Percentiles rank a stretch among this genome's conserved stretches.
phyloP scores from a whole-genome alignment of 2,888 invertebrate species.

The Cordylochernes scorpioides region DNA sequence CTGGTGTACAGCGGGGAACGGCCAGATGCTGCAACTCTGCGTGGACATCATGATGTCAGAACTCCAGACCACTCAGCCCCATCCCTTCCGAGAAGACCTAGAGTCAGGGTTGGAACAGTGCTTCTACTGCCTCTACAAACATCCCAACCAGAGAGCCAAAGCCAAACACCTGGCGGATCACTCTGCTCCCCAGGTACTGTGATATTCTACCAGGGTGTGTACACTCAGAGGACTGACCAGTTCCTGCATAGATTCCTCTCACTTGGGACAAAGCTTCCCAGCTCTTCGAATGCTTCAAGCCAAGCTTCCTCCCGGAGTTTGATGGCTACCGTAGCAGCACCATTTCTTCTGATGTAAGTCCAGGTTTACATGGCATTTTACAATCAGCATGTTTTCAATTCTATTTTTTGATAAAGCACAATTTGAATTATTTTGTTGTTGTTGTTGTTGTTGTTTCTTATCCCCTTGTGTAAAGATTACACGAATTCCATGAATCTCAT shows the following conservation, averaged over 20 bases:
- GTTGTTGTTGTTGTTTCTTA: no score
- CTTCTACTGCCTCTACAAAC: constrained; percentile 56
- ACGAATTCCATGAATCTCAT: no score
- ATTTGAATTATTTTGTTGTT: no score
- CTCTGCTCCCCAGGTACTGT: constrained; percentile 33
- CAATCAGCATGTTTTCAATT: not conserved
- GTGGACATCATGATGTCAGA: constrained; percentile 33
- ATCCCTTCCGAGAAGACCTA: constrained; percentile 27
- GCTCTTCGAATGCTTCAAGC: constrained; percentile 45
- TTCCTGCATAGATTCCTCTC: constrained; percentile 36
- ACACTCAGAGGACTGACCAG: not conserved
- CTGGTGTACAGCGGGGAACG: constrained; percentile 54
- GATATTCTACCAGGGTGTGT: not conserved
- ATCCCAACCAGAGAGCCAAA: constrained; percentile 42
- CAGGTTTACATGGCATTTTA: not conserved
- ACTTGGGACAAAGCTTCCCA: constrained; percentile 22
- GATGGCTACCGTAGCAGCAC: constrained; percentile 42
- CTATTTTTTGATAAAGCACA: no score
- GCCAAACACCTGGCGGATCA: constrained; percentile 45
- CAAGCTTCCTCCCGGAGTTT: constrained; percentile 48
- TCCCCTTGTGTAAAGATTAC: no score
- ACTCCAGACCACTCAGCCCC: constrained; percentile 13
- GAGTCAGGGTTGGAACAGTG: constrained; percentile 56
- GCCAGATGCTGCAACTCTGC: constrained; percentile 46
- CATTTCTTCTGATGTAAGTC: constrained; percentile 43